phyloP scores from a whole-genome alignment of 64 coral and sea anemone species.

The Pocillopora damicornis region DNA sequence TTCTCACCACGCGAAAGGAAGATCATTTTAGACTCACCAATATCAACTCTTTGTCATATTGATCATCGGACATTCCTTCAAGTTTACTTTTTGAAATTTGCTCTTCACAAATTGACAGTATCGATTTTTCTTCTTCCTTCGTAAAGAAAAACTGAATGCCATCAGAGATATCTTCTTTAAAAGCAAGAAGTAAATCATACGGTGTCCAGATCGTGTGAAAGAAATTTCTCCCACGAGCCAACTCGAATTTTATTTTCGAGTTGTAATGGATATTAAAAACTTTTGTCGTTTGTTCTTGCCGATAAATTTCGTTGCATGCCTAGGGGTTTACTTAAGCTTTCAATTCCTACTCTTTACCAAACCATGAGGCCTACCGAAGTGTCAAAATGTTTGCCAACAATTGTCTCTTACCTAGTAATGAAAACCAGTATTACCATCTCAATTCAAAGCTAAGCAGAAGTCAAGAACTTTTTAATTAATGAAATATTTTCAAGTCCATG shows the following conservation, averaged over 20 bases:
- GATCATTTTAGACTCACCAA: not conserved
- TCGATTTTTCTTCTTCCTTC: not conserved
- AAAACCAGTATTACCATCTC: not conserved
- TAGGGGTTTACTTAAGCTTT: not conserved
- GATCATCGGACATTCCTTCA: not conserved
- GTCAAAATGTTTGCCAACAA: constrained; percentile 24
- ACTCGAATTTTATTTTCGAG: no score
- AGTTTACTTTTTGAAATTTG: not conserved
- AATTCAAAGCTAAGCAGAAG: not conserved
- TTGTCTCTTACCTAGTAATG: not conserved
- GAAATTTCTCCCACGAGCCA: no score
- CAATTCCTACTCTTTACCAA: not conserved
- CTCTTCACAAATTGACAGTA: not conserved
- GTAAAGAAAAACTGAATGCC: not conserved
- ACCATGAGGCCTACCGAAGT: not conserved
- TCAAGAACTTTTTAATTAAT: not conserved
- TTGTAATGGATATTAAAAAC: not conserved
- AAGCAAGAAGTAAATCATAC: no score
- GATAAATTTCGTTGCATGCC: not conserved
- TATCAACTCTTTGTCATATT: not conserved
- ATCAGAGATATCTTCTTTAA: no score
- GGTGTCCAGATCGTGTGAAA: no score
- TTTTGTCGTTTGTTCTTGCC: not conserved
- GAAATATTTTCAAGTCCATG: not conserved
- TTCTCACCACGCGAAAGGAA: not conserved